Evolutionary conservation across 2,797 vertebrate genomes (phyloP), one percentile per base, ranked within the genome.

Genomic region (Tapirus indicus): DNA sequence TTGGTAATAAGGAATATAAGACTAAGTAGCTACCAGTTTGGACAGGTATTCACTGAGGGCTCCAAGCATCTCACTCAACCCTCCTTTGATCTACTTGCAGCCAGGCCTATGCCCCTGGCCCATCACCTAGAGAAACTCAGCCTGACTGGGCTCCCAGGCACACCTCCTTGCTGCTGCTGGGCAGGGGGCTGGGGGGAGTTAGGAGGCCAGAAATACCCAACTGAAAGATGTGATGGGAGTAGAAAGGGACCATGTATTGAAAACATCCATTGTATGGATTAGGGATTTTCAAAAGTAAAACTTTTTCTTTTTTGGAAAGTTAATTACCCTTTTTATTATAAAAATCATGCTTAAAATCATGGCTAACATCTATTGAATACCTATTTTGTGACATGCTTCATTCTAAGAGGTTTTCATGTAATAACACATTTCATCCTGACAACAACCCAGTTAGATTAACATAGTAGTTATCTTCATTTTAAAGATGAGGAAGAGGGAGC

Each of bases 321-420:
- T 85, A 80, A 75, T 95, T 80, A 66, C 29, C 27, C 3, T 82
- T 79, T 54, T 77, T 20, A 88, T 82, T 79, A 35, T 64, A 52
- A 96, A 95, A 82, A 72, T 83, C 54, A 66, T 66, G 85, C 25
- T 56, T 56, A 29, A 72, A 78, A 84, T 38, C 29, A 58, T 88
- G 11, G 21, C 23, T 66, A 82, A 38, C 7, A 25, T 58, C 13
- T 69, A 54, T 27, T 86, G 5, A 56, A 78, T 82, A 71, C 10
- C 35, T 66, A 56, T 83, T 94, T 77, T 83, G n/a, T 54, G 13
- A 77, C 29, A 79, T 23, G 23, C 11, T 62, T 83, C 10, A 32
- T 94, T 92, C 44, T 64, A 69, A 85, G 32, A 58, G 12, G 11
- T 47, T 84, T 89, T 89, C 44, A 75, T 56, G 5, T 80, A 85